Percentiles rank a stretch among this genome's conserved stretches.
These are phyloP conservation scores for Poecilia latipinna DNA, from an alignment of 2,113 vertebrate species.

Conservation along the genomic window DNA sequence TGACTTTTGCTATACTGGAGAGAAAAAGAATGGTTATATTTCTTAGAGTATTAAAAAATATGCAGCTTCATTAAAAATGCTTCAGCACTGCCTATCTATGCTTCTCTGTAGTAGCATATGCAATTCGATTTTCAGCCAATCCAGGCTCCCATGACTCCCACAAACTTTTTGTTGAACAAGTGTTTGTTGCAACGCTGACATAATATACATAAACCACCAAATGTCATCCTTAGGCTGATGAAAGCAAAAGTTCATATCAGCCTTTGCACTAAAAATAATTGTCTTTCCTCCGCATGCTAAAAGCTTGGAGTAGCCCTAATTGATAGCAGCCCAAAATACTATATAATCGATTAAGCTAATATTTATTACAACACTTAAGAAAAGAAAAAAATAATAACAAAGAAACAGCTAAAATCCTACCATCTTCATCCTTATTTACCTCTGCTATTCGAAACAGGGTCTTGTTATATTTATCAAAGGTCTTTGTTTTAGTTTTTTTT, in stretches of 20 bases:
- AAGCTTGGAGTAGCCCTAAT: background rate
- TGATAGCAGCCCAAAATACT: too few species aligned
- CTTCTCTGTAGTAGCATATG: background rate
- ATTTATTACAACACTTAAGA: background rate
- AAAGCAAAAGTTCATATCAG: too few species aligned
- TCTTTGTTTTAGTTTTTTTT: background rate
- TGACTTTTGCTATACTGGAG: constrained; percentile 22
- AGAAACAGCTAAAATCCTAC: background rate
- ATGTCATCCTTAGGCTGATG: too few species aligned
- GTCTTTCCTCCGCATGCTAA: background rate
- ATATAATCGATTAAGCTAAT: background rate
- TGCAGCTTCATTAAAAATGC: background rate
- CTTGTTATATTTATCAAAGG: background rate
- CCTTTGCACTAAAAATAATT: background rate
- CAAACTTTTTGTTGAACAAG: background rate
- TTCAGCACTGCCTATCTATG: background rate
- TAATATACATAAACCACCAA: background rate
- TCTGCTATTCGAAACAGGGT: background rate
- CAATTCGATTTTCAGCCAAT: background rate
- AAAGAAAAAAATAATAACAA: background rate
- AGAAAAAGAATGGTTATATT: constrained; percentile 47
- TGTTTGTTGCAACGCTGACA: background rate
- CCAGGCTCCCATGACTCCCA: background rate
- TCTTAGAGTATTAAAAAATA: background rate
- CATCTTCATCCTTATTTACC: background rate